A percentile compares a stretch with the other conserved stretches of the same genome.
phyloP scores from a whole-genome alignment of 64 coral and sea anemone species.

The Stichodactyla mertensii region DNA sequence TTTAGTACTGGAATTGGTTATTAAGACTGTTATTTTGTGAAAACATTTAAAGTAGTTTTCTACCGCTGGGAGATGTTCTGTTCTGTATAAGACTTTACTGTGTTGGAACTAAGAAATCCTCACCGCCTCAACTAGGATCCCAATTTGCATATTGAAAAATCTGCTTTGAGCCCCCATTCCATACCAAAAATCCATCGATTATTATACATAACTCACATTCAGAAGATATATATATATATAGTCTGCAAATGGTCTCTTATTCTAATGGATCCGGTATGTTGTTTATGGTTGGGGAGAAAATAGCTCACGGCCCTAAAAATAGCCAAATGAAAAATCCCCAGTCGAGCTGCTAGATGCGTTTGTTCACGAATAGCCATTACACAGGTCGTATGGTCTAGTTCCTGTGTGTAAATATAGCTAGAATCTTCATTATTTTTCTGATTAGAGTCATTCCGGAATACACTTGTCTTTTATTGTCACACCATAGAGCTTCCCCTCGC shows the following conservation, averaged over 20 bases:
- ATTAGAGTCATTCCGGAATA: slow-evolving; percentile 1
- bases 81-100: not conserved
- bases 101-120: not conserved
- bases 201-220: not conserved
- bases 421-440: not conserved
- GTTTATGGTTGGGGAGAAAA: not conserved
- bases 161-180: not conserved
- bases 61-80: too few species aligned
- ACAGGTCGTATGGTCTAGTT: not conserved
- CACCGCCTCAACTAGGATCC: not conserved
- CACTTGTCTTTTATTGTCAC: not conserved
- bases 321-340: not conserved
- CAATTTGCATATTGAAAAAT: not conserved
- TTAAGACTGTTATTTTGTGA: not conserved
- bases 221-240: not conserved
- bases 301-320: not conserved
- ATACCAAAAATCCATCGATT: not conserved
- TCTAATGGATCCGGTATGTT: not conserved
- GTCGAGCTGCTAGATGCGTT: not conserved
- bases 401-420: not conserved
- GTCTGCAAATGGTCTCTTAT: not conserved
- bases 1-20: not conserved
- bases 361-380: not conserved
- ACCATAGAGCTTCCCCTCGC: not conserved
- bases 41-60: not conserved